These are phyloP conservation scores for Rhagophthalmus giganteus DNA, from an alignment of 2,888 invertebrate species.

Conservation along the genomic window DNA sequence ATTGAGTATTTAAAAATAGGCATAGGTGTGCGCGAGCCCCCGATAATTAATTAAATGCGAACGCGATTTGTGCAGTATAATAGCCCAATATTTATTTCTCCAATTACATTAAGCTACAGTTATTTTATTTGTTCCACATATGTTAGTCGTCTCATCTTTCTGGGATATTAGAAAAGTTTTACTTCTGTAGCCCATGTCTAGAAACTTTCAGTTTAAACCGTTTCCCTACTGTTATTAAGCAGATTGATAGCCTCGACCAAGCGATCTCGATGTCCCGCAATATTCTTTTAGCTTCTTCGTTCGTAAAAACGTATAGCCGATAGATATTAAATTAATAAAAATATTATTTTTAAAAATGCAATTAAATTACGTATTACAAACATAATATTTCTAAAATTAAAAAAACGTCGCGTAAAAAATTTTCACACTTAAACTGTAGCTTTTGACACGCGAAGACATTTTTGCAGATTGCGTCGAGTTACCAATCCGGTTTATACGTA, in stretches of 20 bases:
- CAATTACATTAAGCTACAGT: neutral
- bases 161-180: constrained; percentile 20
- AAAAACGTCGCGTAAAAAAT: too few species aligned
- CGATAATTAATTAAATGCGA: neutral
- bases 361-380: too few species aligned
- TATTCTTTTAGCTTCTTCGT: neutral
- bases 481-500: constrained; percentile 31
- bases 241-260: neutral
- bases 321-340: too few species aligned
- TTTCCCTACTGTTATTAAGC: neutral
- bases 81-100: neutral
- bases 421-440: constrained; percentile 13
- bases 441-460: constrained; percentile 9
- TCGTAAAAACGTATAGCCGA: too few species aligned
- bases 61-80: neutral
- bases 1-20: too few species aligned
- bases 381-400: too few species aligned
- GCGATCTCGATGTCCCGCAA: neutral
- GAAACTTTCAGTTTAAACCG: constrained; percentile 8
- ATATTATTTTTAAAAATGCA: too few species aligned
- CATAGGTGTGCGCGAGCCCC: too few species aligned
- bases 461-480: constrained; percentile 22
- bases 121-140: constrained; percentile 19
- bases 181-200: constrained; percentile 6
- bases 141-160: constrained; percentile 9